Percentiles rank a stretch among this genome's conserved stretches.
These are phyloP conservation scores for Alentia gelatinosa DNA, from an alignment of 2,888 invertebrate genomes.

Conservation along the genomic window DNA sequence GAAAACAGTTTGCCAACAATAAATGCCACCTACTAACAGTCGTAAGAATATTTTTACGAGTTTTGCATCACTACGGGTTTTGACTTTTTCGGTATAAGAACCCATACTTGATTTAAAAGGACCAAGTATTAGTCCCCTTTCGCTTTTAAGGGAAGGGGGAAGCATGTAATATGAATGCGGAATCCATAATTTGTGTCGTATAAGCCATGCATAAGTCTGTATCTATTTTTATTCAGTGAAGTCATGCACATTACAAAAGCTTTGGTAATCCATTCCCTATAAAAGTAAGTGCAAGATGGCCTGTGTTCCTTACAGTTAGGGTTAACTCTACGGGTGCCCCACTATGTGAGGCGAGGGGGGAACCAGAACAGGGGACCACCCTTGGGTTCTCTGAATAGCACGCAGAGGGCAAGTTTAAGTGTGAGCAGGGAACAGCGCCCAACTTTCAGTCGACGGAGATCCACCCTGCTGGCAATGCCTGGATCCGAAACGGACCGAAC, in stretches of 20 bases:
- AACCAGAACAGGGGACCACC: neutral
- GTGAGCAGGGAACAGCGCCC: neutral
- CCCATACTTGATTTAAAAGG: too few relatives aligned
- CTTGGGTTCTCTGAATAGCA: too few relatives aligned
- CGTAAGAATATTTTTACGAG: neutral
- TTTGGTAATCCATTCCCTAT: too few relatives aligned
- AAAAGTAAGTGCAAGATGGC: too few relatives aligned
- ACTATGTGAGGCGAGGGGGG: neutral
- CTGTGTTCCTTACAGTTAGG: neutral
- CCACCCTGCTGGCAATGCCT: neutral
- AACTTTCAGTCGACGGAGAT: neutral
- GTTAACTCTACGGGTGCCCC: neutral
- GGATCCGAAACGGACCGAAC: neutral
- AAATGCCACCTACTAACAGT: conserved; percentile 8
- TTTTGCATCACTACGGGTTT: neutral
- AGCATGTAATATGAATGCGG: too few relatives aligned
- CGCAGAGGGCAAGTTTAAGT: neutral
- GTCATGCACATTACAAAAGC: too few relatives aligned
- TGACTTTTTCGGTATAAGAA: neutral
- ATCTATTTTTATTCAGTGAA: too few relatives aligned
- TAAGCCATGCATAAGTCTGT: too few relatives aligned
- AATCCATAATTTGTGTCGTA: too few relatives aligned
- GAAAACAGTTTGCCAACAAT: neutral
- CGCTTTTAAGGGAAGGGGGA: too few relatives aligned
- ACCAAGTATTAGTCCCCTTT: too few relatives aligned